A percentile compares a stretch with the other conserved stretches of the same genome.
These are phyloP conservation scores for Xanthorhoe designata DNA, from an alignment of 2,888 invertebrate species.

Conservation along the genomic window DNA sequence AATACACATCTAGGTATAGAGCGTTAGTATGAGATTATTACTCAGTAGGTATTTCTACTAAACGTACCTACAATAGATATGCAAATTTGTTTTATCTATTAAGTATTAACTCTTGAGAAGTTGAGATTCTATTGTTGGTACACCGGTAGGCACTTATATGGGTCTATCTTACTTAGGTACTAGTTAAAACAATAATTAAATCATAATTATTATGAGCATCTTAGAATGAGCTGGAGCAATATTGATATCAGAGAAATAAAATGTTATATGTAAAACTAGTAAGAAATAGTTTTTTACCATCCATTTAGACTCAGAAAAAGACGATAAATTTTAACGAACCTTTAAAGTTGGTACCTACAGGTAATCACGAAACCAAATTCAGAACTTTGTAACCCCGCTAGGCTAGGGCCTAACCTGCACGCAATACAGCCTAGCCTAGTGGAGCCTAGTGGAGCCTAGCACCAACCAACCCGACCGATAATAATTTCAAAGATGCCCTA, in stretches of 20 bases:
- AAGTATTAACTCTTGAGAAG: too few species aligned
- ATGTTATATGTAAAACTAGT: too few species aligned
- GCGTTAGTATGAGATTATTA: neutral
- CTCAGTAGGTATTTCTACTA: too few species aligned
- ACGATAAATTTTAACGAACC: neutral
- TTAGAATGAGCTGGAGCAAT: neutral
- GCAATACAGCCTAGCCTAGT: neutral
- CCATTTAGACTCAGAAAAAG: too few species aligned
- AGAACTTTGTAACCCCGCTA: neutral
- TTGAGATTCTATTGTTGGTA: too few species aligned
- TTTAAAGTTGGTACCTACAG: neutral
- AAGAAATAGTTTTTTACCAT: too few species aligned
- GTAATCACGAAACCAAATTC: neutral
- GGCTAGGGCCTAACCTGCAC: slow-evolving; percentile 1
- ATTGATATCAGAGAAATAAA: too few species aligned
- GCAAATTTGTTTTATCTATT: too few species aligned
- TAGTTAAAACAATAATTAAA: too few species aligned
- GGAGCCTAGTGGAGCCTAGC: slow-evolving; percentile 2
- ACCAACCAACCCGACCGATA: neutral
- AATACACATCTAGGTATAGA: neutral
- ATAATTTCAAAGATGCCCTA: neutral
- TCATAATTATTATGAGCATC: neutral
- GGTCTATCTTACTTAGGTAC: too few species aligned
- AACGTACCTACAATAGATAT: too few species aligned
- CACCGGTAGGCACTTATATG: too few species aligned